Evolutionary conservation across 2,113 vertebrate genomes (phyloP).

Genomic region (Rhipidura dahli): DNA sequence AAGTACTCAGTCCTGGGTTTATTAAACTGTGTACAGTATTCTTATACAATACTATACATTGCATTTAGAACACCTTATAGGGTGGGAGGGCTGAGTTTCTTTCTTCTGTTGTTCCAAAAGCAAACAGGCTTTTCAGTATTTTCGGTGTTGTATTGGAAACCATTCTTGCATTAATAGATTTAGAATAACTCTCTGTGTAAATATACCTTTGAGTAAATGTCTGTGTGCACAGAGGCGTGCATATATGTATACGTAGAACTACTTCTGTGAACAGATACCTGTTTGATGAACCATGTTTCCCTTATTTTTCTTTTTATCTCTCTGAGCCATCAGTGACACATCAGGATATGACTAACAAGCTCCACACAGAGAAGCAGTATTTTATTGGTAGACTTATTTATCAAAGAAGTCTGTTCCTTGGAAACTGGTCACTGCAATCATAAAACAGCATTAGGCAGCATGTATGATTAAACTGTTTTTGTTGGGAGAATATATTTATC

Average conservation of each 20-base stretch:
- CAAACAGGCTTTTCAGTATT: conserved; percentile 24
- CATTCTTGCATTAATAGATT: neutral
- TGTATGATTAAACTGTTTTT: conserved; percentile 30
- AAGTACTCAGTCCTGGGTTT: neutral
- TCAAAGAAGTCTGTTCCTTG: conserved; percentile 12
- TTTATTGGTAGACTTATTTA: conserved; percentile 36
- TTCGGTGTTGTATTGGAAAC: neutral
- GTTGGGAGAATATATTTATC: neutral
- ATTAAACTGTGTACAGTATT: neutral
- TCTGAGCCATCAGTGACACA: conserved; percentile 11
- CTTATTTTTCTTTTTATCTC: neutral
- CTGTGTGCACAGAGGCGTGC: neutral
- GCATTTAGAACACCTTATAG: neutral
- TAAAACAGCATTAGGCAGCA: neutral
- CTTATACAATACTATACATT: neutral
- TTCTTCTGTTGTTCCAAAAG: conserved; percentile 21
- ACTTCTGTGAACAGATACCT: neutral
- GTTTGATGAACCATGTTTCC: conserved; percentile 1
- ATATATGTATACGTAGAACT: neutral
- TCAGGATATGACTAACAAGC: conserved; percentile 51
- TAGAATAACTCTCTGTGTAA: neutral
- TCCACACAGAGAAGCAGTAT: neutral
- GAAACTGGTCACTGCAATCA: neutral
- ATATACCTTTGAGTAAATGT: neutral
- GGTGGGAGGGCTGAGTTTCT: neutral